Conservation (phyloP, 2,113 vertebrate species). For the Oriolus oriolus region DNA sequence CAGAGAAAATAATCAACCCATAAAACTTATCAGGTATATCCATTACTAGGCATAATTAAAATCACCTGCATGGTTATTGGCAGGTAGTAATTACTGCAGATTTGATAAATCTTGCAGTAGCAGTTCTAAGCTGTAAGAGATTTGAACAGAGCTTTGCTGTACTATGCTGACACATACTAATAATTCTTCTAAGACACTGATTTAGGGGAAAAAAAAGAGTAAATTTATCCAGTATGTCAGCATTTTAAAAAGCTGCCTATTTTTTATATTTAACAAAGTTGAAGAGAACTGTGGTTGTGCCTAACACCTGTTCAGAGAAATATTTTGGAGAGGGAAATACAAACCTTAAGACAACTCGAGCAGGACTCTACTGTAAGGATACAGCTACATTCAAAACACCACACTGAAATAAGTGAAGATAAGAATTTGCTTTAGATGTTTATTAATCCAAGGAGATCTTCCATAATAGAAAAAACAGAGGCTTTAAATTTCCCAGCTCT, state of each 20-base stretch:
- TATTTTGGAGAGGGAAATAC: neutral
- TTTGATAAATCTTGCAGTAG: neutral
- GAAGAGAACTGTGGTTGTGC: neutral
- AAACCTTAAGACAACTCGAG: neutral
- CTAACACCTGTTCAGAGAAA: neutral
- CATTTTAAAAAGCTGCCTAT: fast-evolving
- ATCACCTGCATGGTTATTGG: neutral
- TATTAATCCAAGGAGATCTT: slow-evolving; percentile 64
- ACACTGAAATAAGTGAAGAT: slow-evolving; percentile 48
- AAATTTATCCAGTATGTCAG: neutral
- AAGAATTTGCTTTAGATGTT: slow-evolving; percentile 57
- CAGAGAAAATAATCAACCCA: neutral
- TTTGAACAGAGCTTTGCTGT: neutral
- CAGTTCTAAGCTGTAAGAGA: neutral
- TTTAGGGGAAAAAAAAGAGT: neutral
- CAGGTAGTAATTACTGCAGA: neutral
- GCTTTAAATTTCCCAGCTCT: slow-evolving; percentile 20
- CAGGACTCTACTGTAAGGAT: neutral
- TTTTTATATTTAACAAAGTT: neutral
- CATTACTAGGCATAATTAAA: neutral
- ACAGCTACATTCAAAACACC: slow-evolving; percentile 37
- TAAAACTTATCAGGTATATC: neutral
- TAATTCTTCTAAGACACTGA: neutral
- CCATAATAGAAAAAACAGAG: slow-evolving; percentile 60
- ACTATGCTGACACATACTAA: neutral